Evolutionary conservation across 2,113 vertebrate species (phyloP), one percentile per base, ranked within the genome.

Genomic region (Anhinga anhinga): DNA sequence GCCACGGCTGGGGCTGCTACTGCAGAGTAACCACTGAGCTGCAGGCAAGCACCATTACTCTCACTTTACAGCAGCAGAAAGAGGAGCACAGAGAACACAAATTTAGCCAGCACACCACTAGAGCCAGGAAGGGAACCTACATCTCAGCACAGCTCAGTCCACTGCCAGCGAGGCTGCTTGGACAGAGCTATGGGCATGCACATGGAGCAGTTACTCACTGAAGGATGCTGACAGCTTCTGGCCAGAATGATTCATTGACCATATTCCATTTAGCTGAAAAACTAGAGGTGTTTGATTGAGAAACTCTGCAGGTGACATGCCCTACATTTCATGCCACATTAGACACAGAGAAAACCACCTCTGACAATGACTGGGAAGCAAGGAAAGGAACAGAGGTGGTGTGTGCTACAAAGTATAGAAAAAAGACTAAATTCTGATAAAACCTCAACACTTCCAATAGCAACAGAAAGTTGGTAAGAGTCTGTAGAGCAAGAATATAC

Each of bases 91-190:
- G 49, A 32, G 19, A 62, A 49, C 42, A 80, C 38, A 69, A 25
- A 72, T 23, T 16, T 53, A 45, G 50, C 55, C 45, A 71, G 61
- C n/a, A 27, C n/a, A 25, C 47, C 49, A 45, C 17, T 0, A 3
- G 42, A 77, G 15, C 15, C 0, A 0, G 55, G n/a, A 58, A 50
- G 45, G 26, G 34, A 86, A 29, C 29, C 32, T 56, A 2, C 7
- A 36, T 14, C 76, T 53, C 58, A 49, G 79, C 1, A 2, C 62
- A n/a, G 50, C 49, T 83, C 55, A 30, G 72, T 42, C 21, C 27
- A 2, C 36, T 40, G 59, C 10, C 59, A 32, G 59, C 9, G 5
- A 84, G 83, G 53, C 36, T 36, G 20, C 66, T 32, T 67, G 62
- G 50, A 40, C 70, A 77, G 53, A 49, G 62, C 67, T 61, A 8